Evolutionary conservation across 1,140 invertebrate species (phyloP).

Genomic region (Penaeus vannamei): DNA sequence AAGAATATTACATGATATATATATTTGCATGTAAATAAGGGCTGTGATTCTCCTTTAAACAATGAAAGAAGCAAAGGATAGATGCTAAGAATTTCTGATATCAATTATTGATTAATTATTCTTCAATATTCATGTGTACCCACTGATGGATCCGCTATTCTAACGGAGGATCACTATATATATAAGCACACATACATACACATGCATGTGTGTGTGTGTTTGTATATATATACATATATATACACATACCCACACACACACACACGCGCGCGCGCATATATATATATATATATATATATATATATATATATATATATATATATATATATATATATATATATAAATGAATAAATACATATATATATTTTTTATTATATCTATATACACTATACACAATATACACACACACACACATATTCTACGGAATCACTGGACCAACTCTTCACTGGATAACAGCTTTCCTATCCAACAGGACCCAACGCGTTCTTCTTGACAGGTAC

Average conservation of each 20-base stretch:
- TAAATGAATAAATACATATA: no score
- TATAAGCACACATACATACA: conserved; percentile 22
- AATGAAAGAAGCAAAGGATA: neutral
- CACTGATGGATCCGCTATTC: neutral
- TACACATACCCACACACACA: conserved; percentile 8
- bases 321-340: conserved; percentile 37
- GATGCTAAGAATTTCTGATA: no score
- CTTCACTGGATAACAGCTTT: no score
- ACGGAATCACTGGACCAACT: no score
- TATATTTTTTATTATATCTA: no score
- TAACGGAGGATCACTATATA: neutral
- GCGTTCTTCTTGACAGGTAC: no score
- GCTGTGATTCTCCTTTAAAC: neutral
- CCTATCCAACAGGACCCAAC: no score
- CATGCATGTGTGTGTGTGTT: neutral
- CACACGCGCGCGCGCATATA: neutral
- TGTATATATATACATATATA: conserved; percentile 33
- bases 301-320: conserved; percentile 35
- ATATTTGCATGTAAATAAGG: neutral
- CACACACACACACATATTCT: conserved; percentile 11
- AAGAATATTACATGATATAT: conserved; percentile 13
- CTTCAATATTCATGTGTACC: no score
- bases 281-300: conserved; percentile 37
- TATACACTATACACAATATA: no score
- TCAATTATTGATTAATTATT: no score